phyloP scores from a whole-genome alignment of 2,797 vertebrate genomes.

The Spea hammondii region DNA sequence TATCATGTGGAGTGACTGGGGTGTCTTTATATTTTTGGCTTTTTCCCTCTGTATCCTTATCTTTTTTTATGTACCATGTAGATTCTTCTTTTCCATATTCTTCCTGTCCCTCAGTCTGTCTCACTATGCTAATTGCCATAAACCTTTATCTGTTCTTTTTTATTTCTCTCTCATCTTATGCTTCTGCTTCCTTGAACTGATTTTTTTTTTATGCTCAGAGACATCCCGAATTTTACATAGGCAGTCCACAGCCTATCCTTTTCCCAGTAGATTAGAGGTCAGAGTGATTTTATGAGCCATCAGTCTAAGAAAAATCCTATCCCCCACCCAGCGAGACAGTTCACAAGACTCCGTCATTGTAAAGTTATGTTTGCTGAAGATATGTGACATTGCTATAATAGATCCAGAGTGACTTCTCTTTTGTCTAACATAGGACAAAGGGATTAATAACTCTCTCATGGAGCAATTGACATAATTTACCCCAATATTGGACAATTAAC shows the following conservation, averaged over 20 bases:
- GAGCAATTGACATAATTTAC: not conserved
- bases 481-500: conserved; percentile 1
- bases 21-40: too few relatives aligned
- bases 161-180: too few relatives aligned
- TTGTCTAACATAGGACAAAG: not conserved
- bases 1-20: too few relatives aligned
- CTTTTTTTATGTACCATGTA: too few relatives aligned
- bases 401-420: not conserved
- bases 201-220: too few relatives aligned
- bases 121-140: too few relatives aligned
- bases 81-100: too few relatives aligned
- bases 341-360: not conserved
- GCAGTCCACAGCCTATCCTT: not conserved
- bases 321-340: not conserved
- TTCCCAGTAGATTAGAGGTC: not conserved
- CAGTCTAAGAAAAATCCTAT: not conserved
- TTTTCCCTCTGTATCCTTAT: too few relatives aligned
- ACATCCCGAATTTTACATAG: not conserved
- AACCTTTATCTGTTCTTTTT: too few relatives aligned
- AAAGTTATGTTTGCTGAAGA: not conserved
- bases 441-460: conserved; percentile 13
- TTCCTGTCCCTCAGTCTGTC: too few relatives aligned
- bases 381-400: not conserved
- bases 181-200: too few relatives aligned
- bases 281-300: not conserved